Evolutionary conservation across 2,113 vertebrate species (phyloP).

Genomic region (Prolemur simus): DNA sequence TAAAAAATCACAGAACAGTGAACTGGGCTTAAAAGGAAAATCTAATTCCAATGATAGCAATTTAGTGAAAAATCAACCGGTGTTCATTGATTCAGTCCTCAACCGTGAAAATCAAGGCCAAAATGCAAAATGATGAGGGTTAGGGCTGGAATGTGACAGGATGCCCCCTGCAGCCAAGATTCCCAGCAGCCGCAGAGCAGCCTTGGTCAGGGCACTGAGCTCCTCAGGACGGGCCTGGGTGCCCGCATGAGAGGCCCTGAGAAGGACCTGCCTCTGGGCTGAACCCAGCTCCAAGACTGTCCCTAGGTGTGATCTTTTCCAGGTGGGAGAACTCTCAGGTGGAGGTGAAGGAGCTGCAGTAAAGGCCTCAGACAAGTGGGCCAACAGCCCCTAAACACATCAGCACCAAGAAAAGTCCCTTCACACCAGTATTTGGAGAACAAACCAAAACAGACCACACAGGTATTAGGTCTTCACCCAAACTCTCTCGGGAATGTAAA

Average conservation of each 20-base stretch:
- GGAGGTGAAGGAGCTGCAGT: background rate
- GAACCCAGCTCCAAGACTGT: background rate
- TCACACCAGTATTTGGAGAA: background rate
- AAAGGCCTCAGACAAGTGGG: background rate
- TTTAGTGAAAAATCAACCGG: background rate
- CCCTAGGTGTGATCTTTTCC: slow-evolving; percentile 5
- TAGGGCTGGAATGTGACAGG: background rate
- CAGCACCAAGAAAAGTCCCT: background rate
- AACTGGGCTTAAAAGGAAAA: slow-evolving; percentile 21
- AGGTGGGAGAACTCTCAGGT: background rate
- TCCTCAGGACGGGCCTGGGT: background rate
- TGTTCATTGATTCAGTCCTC: background rate
- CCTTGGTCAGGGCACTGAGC: background rate
- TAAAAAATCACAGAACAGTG: background rate
- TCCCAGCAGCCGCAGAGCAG: background rate
- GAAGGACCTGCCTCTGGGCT: background rate
- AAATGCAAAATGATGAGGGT: background rate
- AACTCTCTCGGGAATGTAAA: background rate
- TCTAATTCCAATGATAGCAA: background rate
- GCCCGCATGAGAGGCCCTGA: background rate
- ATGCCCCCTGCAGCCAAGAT: background rate
- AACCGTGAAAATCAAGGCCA: background rate
- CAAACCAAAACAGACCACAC: background rate
- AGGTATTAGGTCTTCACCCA: background rate
- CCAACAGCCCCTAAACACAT: background rate